phyloP scores from a whole-genome alignment of 2,113 vertebrate genomes.

The Channa argus region DNA sequence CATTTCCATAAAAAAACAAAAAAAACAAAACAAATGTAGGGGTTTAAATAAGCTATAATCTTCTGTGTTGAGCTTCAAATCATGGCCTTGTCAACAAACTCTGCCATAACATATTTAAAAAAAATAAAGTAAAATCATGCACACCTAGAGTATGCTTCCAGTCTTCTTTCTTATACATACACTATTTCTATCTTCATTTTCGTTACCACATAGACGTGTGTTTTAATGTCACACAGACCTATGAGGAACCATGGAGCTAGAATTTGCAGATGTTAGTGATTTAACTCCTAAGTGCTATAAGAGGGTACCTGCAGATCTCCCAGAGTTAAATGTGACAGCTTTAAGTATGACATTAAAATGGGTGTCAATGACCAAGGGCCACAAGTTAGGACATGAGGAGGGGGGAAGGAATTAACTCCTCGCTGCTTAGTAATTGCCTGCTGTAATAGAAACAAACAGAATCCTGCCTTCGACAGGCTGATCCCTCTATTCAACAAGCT shows the following conservation, averaged over 20 bases:
- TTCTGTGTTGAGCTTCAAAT: background rate
- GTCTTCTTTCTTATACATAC: background rate
- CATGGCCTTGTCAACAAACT: background rate
- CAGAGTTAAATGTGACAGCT: conserved; percentile 70
- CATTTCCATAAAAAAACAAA: conserved; percentile 31
- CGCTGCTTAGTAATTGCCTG: conserved; percentile 79
- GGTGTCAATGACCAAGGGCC: conserved; percentile 78
- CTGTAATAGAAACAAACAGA: conserved; percentile 83
- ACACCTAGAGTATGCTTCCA: background rate
- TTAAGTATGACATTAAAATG: conserved; percentile 77
- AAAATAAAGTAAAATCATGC: background rate
- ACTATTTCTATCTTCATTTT: no score
- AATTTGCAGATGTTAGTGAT: conserved; percentile 50
- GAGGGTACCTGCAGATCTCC: conserved; percentile 54
- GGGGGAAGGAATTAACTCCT: conserved; percentile 78
- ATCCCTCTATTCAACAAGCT: conserved; percentile 78
- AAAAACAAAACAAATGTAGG: no score
- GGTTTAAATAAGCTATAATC: background rate
- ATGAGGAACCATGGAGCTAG: conserved; percentile 1
- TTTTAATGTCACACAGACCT: conserved; percentile 11
- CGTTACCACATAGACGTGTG: no score
- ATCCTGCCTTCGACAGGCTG: conserved; percentile 76
- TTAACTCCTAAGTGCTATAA: conserved; percentile 40
- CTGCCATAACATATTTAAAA: background rate
- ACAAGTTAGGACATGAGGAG: conserved; percentile 72